Base-by-base conservation (phyloP, 2,113 vertebrate species). In the Typhlomys cinereus region DNA sequence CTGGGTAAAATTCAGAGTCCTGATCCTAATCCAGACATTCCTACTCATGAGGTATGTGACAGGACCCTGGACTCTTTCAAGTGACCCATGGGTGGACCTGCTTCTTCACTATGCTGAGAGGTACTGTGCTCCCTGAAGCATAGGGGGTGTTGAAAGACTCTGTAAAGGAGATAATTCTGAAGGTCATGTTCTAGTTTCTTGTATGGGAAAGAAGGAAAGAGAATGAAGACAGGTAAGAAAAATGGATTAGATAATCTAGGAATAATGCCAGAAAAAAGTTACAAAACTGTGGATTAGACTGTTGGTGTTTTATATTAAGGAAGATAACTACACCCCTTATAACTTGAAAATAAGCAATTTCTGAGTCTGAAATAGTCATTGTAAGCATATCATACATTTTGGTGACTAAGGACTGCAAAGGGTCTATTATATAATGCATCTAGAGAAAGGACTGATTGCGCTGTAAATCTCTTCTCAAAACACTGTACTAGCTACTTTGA, bases 121-220 rank as follows among this genome's bases (percentile, higher is more conserved):
- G 74, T 61, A 18, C 46, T 41, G 34, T 91, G 5, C 70, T 52
- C 29, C 79, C 67, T 88, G 54, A 90, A 95, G 31, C 39, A 34
- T 31, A 89, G 27, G 44, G 67, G n/a, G 34, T 91, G 84, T 88
- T 66, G 70, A 50, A 84, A 59, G 18, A 78, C 31, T 74, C 81
- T 23, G 36, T 11, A 69, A 69, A 91, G 34, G 85, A 84, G 50
- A 41, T 57, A 76, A 85, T 81, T 85, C 7, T 81, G 73, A 93
- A 88, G 83, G 39, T 61, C 12, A 7, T 5, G 3, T 90, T 4
- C 31, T 78, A 34, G 20, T 73, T 92, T n/a, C n/a, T 90, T 54
- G 52, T 4, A 29, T 59, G 36, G 36, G 46, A 46, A 50, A 31
- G 21, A 5, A n/a, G 41, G 44, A 70, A 46, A 13, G 20, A 39